Conservation (phyloP, 2,797 vertebrate species). For the Parauchenoglanis ngamensis region DNA sequence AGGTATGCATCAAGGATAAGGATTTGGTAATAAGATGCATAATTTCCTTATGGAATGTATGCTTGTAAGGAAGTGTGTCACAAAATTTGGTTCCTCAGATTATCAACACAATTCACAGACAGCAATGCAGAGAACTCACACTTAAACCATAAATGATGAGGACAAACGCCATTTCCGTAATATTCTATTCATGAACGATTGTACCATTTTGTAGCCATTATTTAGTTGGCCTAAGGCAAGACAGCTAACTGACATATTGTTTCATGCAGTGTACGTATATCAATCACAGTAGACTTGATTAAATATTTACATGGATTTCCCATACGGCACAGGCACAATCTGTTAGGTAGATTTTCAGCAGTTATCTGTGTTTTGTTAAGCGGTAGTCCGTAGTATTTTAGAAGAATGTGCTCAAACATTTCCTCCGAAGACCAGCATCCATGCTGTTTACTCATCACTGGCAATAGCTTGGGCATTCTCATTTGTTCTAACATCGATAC, state of each 20-base stretch:
- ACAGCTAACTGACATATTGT: neutral
- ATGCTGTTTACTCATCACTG: constrained; percentile 8
- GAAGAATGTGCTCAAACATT: neutral
- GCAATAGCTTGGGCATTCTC: neutral
- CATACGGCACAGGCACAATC: neutral
- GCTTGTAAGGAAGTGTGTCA: neutral
- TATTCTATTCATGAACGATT: neutral
- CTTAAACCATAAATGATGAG: constrained; percentile 2
- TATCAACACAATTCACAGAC: neutral
- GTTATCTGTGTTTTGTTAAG: neutral
- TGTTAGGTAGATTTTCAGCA: neutral
- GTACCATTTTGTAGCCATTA: constrained; percentile 32
- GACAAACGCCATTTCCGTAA: neutral
- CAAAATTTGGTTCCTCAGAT: neutral
- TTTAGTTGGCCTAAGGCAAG: constrained; percentile 17
- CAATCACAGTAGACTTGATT: constrained; percentile 7
- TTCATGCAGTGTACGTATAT: constrained; percentile 38
- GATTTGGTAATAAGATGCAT: constrained; percentile 26
- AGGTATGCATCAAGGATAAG: constrained; percentile 34
- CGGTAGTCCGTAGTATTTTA: neutral
- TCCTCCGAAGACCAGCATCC: constrained; percentile 6
- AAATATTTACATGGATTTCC: constrained; percentile 22
- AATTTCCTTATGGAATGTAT: neutral
- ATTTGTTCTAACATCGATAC: neutral
- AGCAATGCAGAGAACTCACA: neutral